Conservation (phyloP, 2,888 invertebrate species). For the Zelleria hepariella region DNA sequence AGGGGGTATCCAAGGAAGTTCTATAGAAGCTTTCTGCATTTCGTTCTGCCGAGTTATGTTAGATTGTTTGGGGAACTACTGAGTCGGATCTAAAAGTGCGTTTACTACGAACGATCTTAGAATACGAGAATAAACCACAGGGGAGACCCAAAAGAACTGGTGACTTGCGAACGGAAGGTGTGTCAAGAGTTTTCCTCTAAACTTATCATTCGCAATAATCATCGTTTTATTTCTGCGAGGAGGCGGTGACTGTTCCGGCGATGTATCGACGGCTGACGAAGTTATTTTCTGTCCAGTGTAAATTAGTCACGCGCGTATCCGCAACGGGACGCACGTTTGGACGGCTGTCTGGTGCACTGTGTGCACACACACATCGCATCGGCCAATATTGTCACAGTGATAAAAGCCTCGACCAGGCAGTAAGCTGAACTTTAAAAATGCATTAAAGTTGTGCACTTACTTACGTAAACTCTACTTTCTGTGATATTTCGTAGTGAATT, state of each 20-base stretch:
- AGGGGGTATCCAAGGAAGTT: too few species aligned
- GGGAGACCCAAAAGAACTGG: too few species aligned
- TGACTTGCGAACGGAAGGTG: too few species aligned
- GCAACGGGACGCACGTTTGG: slow-evolving; percentile 17
- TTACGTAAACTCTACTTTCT: not conserved
- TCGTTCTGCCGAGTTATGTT: too few species aligned
- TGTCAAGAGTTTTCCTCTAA: not conserved
- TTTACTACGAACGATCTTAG: too few species aligned
- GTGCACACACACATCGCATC: too few species aligned
- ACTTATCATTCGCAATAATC: not conserved
- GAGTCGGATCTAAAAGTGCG: too few species aligned
- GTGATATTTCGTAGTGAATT: not conserved
- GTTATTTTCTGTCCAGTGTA: slow-evolving; percentile 52
- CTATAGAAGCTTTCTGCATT: too few species aligned
- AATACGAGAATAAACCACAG: too few species aligned
- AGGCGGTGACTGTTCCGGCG: slow-evolving; percentile 50
- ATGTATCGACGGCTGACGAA: slow-evolving; percentile 65
- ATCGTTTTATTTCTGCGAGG: slow-evolving; percentile 21
- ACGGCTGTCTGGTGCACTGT: not conserved
- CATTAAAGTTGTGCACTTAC: not conserved
- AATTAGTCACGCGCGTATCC: slow-evolving; percentile 70
- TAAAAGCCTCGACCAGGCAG: not conserved
- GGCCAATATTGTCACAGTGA: not conserved
- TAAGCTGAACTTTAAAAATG: not conserved
- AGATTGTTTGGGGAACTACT: too few species aligned